These are phyloP conservation scores for Rhynchophorus ferrugineus DNA, from an alignment of 1,140 invertebrate species.

Conservation along the genomic window DNA sequence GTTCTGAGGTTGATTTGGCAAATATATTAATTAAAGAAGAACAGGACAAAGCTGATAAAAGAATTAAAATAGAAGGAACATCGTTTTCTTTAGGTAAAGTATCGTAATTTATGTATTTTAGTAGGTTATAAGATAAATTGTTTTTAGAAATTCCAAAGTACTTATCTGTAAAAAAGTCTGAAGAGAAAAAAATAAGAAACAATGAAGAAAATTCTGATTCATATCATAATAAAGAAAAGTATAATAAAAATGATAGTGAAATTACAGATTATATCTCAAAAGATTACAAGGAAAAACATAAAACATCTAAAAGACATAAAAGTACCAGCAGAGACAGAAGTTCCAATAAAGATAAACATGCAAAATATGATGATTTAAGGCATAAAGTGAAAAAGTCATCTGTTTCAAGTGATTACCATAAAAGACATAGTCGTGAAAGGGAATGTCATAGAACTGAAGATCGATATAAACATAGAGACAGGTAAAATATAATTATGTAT, in stretches of 20 bases:
- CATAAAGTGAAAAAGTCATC: constrained; percentile 30
- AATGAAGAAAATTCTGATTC: constrained; percentile 50
- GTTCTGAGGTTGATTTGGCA: constrained; percentile 34
- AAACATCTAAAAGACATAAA: constrained; percentile 37
- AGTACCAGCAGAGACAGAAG: constrained; percentile 39
- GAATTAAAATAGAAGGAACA: constrained; percentile 32
- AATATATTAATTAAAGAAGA: constrained; percentile 36
- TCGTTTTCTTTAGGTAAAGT: constrained; percentile 19
- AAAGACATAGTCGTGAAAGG: constrained; percentile 21
- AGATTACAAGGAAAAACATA: constrained; percentile 41
- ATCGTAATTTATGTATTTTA: not conserved
- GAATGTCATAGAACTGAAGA: constrained; percentile 26
- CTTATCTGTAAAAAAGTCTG: not conserved
- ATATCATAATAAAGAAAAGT: constrained; percentile 44
- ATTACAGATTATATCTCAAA: constrained; percentile 50
- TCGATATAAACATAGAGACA: constrained; percentile 31
- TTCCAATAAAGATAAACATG: constrained; percentile 36
- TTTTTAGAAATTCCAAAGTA: not conserved
- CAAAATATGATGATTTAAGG: constrained; percentile 24
- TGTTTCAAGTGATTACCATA: constrained; percentile 27
- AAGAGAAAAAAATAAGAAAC: constrained; percentile 1
- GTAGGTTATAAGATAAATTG: too few relatives aligned
- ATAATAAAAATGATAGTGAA: constrained; percentile 57
- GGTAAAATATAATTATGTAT: constrained; percentile 15
- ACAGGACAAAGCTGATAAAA: constrained; percentile 29